Base-by-base conservation (phyloP, 2,797 vertebrate genomes). In the Distichodus sexfasciatus region DNA sequence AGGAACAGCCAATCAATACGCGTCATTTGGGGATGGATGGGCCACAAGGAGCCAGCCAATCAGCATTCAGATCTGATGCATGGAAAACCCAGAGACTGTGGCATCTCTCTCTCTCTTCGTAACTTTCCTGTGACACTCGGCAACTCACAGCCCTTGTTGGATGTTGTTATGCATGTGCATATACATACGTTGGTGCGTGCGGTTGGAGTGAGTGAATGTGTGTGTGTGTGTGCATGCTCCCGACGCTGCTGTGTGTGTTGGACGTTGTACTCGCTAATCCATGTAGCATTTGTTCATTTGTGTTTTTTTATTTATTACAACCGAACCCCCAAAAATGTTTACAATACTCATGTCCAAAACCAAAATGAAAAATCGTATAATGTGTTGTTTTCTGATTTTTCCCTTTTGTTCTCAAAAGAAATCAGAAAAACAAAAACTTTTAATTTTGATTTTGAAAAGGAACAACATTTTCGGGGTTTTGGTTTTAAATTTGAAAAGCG, bases 121-220 rank as follows among this genome's bases (percentile, higher is more conserved):
- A 71, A 57, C 41, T 54, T 57, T 54, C 33, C 57, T 71, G 43
- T 69, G 47, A 43, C 54, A 71, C 63, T 44, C 64, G 75, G 69
- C 63, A 38, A 47, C 66, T 66, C 64, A 63, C 63, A 58, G 67
- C 58, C 63, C 67, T 47, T n/a, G n/a, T 77, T 69, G 76, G 73
- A 72, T 53, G 54, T 76, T 59, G 62, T 82, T 81, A 53, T 81
- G 76, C 67, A 76, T 82, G 81, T 53, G 76, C 79, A 79, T 81
- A 76, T 86, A 75, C 60, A 64, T 74, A 36, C 24, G 43, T 35
- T 24, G 28, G 76, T 74, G 48, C 58, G 35, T 64, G 54, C 15
- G 60, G 55, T 24, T 54, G 17, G 35, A 72, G 68, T 63, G 43
- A 28, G 53, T 58, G 21, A 55, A 46, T 55, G 47, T 69, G 64